A percentile compares a stretch with the other conserved stretches of the same genome.
phyloP scores from a whole-genome alignment of 2,113 vertebrate species.

The Prionailurus bengalensis region DNA sequence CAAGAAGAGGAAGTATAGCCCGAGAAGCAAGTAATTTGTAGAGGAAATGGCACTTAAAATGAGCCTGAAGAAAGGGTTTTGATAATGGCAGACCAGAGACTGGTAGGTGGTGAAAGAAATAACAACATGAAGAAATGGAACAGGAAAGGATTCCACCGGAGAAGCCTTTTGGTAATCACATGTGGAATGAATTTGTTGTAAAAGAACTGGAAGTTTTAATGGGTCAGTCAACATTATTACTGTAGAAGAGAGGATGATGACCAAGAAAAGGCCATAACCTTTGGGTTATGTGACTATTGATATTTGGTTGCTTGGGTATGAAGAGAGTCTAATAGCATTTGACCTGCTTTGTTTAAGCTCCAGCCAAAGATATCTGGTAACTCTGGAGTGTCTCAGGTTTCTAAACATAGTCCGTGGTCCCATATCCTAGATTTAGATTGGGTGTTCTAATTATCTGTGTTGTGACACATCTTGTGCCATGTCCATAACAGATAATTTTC shows the following conservation, averaged over 20 bases:
- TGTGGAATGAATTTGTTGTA: background rate
- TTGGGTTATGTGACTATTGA: background rate
- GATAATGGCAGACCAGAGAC: background rate
- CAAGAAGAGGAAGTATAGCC: background rate
- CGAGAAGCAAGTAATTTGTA: background rate
- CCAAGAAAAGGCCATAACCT: background rate
- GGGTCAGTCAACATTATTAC: background rate
- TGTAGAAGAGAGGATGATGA: background rate
- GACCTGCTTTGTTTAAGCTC: slow-evolving; percentile 42
- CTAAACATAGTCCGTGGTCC: background rate
- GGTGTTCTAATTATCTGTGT: background rate
- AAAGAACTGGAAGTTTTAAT: background rate
- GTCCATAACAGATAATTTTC: background rate
- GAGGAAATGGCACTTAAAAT: background rate
- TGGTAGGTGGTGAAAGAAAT: background rate
- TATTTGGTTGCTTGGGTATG: background rate
- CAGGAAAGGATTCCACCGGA: background rate
- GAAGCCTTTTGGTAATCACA: background rate
- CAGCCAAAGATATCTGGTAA: slow-evolving; percentile 24
- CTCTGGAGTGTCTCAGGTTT: slow-evolving; percentile 28
- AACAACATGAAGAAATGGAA: background rate
- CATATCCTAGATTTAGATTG: background rate
- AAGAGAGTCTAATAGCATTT: background rate
- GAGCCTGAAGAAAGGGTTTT: background rate
- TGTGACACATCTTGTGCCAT: background rate